Evolutionary conservation across 2,113 vertebrate species (phyloP), one percentile per base, ranked within the genome.

Genomic region (Sylvia atricapilla): DNA sequence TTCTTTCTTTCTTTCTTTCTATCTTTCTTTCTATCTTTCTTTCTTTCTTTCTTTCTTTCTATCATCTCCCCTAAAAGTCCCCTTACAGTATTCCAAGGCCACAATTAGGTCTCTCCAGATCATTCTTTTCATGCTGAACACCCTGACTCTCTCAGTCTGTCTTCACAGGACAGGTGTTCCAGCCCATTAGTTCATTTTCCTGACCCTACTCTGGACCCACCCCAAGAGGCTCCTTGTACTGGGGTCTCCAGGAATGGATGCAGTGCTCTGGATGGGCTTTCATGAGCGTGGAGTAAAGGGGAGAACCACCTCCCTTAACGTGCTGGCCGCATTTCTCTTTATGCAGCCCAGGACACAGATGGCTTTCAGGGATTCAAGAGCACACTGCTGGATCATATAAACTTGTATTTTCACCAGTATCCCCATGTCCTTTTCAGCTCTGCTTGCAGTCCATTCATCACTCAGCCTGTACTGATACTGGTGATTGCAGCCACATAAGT

Each of bases 331-430:
- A 2, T 3, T 73, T 49, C 24, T 31, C 35, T 66, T 58, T 11
- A 3, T 44, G 44, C 37, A 66, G 31, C 27, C 41, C 10, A 39
- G 39, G 55, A 44, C 18, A 19, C 0, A 0, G 15, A 2, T 69
- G 23, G 10, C 19, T 62, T 87, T 78, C 23, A 27, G 39, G 12
- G 23, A 18, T 66, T 14, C 22, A 50, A 37, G 50, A 35, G 37
- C 31, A 23, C 8, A 8, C 8, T 64, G 21, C 35, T 58, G 59
- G 27, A 58, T 73, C 31, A 23, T 6, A 9, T 5, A 28, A 58
- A 50, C 35, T 58, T 66, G 58, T 50, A 13, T 41, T 43, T 44
- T 14, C 27, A 33, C 11, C 59, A 13, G 7, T 11, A 27, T 64
- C 43, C 10, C 25, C 50, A 7, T 1, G 0, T 23, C 31, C 21